Percentiles rank a stretch among this genome's conserved stretches.
These are phyloP conservation scores for Solea senegalensis DNA, from an alignment of 2,113 vertebrate species.

Conservation along the genomic window DNA sequence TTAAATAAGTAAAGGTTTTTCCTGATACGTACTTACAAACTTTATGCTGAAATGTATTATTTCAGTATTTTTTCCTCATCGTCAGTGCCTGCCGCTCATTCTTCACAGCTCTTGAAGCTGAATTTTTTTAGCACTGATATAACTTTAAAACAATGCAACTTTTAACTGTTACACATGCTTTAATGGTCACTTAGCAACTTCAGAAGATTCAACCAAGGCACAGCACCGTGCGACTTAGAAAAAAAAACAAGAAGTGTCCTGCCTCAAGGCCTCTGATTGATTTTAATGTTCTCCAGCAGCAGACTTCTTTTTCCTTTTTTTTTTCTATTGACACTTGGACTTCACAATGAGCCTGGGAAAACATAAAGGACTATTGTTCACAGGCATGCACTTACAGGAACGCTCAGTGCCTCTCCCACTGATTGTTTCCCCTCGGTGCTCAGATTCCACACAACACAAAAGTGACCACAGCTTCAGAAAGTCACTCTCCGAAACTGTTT, in stretches of 20 bases:
- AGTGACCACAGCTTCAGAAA: conserved; percentile 17
- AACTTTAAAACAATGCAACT: neutral
- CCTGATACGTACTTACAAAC: neutral
- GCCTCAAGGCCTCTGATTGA: conserved; percentile 24
- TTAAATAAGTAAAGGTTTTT: too few species aligned
- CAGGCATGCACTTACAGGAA: conserved; percentile 33
- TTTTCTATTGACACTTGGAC: conserved; percentile 53
- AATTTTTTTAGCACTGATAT: conserved; percentile 11
- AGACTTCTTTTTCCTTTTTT: conserved; percentile 16
- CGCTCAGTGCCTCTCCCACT: conserved; percentile 7
- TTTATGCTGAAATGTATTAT: neutral
- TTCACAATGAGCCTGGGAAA: conserved; percentile 22
- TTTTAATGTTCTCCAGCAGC: conserved; percentile 15
- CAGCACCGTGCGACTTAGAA: conserved; percentile 5
- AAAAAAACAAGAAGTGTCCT: neutral
- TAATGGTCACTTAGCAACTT: conserved; percentile 37
- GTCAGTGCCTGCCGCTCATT: neutral
- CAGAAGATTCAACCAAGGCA: neutral
- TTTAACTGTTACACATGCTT: neutral
- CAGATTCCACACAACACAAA: conserved; percentile 6
- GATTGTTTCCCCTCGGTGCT: conserved; percentile 24
- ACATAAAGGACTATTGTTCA: conserved; percentile 61
- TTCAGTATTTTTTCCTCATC: neutral
- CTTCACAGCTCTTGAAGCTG: conserved; percentile 2
- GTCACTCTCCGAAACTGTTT: conserved; percentile 31